These are phyloP conservation scores for Pteropus alecto DNA, from an alignment of 2,113 vertebrate genomes.

Conservation along the genomic window DNA sequence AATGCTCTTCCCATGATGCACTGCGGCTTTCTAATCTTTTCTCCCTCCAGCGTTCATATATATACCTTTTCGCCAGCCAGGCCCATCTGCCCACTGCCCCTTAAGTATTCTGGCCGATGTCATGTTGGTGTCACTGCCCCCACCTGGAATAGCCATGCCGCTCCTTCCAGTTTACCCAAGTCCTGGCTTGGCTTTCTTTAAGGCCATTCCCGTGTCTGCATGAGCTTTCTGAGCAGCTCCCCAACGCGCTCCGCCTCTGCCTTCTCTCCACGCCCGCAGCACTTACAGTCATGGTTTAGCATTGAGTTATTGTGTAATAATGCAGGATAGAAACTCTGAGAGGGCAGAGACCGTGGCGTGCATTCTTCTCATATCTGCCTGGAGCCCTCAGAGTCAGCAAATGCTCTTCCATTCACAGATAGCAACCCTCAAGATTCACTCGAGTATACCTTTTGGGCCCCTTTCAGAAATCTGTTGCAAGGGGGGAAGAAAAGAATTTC, in stretches of 20 bases:
- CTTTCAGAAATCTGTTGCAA: constrained; percentile 12
- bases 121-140: neutral
- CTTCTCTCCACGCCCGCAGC: neutral
- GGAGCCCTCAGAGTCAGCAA: neutral
- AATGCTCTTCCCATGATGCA: neutral
- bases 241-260: neutral
- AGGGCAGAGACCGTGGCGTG: neutral
- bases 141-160: neutral
- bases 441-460: neutral
- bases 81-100: neutral
- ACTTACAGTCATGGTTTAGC: neutral
- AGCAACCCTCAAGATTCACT: constrained; percentile 1
- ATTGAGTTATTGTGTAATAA: constrained; percentile 29
- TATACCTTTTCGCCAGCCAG: neutral
- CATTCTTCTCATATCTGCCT: neutral
- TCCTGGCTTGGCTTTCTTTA: neutral
- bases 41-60: neutral
- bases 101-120: neutral
- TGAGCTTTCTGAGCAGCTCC: neutral
- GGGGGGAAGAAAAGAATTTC: neutral
- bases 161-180: neutral
- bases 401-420: neutral
- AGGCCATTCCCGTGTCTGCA: neutral
- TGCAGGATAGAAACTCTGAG: neutral
- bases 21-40: neutral